phyloP scores from a whole-genome alignment of 2,888 invertebrate species.

The Caenorhabditis drosophilae region DNA sequence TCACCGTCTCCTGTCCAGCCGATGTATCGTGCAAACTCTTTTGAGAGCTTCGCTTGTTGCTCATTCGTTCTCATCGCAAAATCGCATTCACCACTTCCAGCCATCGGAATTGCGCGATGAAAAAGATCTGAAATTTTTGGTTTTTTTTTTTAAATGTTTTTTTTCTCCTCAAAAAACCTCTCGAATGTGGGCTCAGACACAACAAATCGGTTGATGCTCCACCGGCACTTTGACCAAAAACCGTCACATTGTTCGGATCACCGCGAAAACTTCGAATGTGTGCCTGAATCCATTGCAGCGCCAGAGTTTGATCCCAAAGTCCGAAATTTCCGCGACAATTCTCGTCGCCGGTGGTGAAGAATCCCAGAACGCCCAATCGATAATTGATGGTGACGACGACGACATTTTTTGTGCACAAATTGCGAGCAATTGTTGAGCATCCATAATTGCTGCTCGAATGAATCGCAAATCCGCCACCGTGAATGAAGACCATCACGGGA shows the following conservation, averaged over 20 bases:
- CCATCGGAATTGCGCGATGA: slow-evolving; percentile 54
- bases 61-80: slow-evolving; percentile 41
- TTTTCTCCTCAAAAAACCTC: slow-evolving; percentile 18
- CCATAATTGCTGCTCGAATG: slow-evolving; percentile 51
- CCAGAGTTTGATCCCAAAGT: slow-evolving; percentile 64
- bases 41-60: slow-evolving; percentile 28
- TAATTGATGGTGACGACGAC: slow-evolving; percentile 62
- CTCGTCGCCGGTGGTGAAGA: slow-evolving; percentile 49
- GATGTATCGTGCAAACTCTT: slow-evolving; percentile 40
- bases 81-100: slow-evolving; percentile 47
- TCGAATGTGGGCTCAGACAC: slow-evolving; percentile 50
- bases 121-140: slow-evolving; percentile 42
- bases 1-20: slow-evolving; percentile 38
- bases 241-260: slow-evolving; percentile 61
- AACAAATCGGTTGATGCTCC: slow-evolving; percentile 54
- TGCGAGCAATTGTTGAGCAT: slow-evolving; percentile 35
- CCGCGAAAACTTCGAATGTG: slow-evolving; percentile 64
- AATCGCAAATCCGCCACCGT: slow-evolving; percentile 55
- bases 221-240: slow-evolving; percentile 65
- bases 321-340: slow-evolving; percentile 57
- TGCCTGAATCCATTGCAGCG: slow-evolving; percentile 63
- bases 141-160: background rate
- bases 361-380: slow-evolving; percentile 60
- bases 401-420: slow-evolving; percentile 43
- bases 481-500: slow-evolving; percentile 58